Base-by-base conservation (phyloP, 2,797 vertebrate genomes). In the Phoeniculus purpureus region DNA sequence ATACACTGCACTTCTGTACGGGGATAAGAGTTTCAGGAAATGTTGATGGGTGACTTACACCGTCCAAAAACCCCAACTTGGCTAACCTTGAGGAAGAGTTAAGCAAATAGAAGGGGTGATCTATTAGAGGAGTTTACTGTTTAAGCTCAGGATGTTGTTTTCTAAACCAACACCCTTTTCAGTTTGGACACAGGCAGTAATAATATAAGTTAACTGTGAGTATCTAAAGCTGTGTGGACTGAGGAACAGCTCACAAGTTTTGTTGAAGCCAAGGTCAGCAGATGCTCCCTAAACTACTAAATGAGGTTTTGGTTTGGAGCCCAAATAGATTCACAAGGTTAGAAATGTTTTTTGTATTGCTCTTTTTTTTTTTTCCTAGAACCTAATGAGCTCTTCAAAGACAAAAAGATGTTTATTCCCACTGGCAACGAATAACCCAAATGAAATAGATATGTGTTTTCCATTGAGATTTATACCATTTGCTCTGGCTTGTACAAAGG, bases 321-420 rank as follows among this genome's bases (percentile, higher is more conserved):
- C 91, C 80, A 75, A 64, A 19, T 68, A 89, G 81, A 51, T 92
- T 89, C 88, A 50, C 34, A 92, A 74, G 26, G 45, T 91, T 93
- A 88, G 54, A 80, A 92, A 64, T 37, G 12, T 3, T 26, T 88
- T 92, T 81, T 82, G 75, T 84, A 21, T 74, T 87, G 20, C 22
- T 23, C n/a, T 66, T 34, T 34, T n/a, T 29, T 81, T 81, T 75
- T 85, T 93, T 90, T 31, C 55, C 66, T 93, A 81, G 32, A 92
- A 96, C 60, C 61, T 87, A 93, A 93, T 80, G 81, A 94, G 32
- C 55, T 90, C 92, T 94, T 96, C 91, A 96, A 94, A 81, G 87
- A 85, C 54, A 86, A 87, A 96, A 95, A 84, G 91, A 62, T 94
- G 76, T 94, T 95, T 96, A 96, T 96, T 96, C 94, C 89, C 92